Base-by-base conservation (phyloP, 2,113 vertebrate genomes). In the Camelus bactrianus region DNA sequence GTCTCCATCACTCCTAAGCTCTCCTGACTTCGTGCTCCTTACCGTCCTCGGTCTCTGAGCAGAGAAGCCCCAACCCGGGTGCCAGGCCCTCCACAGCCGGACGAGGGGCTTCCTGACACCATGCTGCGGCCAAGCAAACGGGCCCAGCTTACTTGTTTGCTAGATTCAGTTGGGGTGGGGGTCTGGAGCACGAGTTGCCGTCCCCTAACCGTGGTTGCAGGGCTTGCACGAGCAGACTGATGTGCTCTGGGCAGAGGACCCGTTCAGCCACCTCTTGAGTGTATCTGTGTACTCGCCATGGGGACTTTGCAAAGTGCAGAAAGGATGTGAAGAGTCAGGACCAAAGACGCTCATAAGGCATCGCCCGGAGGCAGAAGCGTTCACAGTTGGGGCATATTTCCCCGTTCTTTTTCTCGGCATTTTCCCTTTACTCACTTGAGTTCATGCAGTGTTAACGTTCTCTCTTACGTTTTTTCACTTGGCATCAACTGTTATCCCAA, bases 101-200 rank as follows among this genome's bases (percentile, higher is more conserved):
- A 10, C 38, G 38, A 42, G 38, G 38, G 58, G 28, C 12, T 17
- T 75, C 56, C 52, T 19, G 10, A 35, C 3, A 32, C 46, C 50
- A 67, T 2, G 7, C 11, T 17, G 5, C 2, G 5, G 38, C 30
- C 20, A 14, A n/a, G 15, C 6, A 22, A 48, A 10, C 1, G 4
- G 28, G 11, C 26, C 17, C 56, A n/a, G 8, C 58, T 54, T 72
- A 13, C 42, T 28, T 56, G 58, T n/a, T 82, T 38, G 38, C n/a
- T 17, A 46, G 20, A n/a, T n/a, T 46, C 9, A 75, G 35, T 42
- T 42, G 38, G 30, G 19, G 13, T 22, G 13, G 19, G 12, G 10
- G 17, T 11, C 14, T 38, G 38, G 38, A 42, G 56, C 19, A 64
- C 35, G 54, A 6, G 32, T 69, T 77, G 13, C 26, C 62, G 19